Evolutionary conservation across 2,113 vertebrate species (phyloP), one percentile per base, ranked within the genome.

Genomic region (Coreoperca whiteheadi): DNA sequence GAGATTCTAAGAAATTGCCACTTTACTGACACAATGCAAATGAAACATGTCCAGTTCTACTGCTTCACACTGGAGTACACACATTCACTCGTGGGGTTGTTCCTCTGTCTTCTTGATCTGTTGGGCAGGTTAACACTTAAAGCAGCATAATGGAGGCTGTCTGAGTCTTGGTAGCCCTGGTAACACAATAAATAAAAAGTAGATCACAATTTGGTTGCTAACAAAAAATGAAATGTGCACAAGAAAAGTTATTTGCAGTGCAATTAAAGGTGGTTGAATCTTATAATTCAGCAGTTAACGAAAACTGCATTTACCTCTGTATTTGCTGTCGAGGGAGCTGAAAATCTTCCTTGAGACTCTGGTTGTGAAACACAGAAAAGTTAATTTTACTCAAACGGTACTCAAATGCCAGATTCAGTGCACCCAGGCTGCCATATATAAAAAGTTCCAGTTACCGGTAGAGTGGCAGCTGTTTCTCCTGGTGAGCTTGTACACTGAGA

Each of bases 81-180:
- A 56, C 81, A 81, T n/a, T 74, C 70, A 39, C 1, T 28, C 9
- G 6, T 2, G 4, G 28, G n/a, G n/a, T n/a, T 28, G 15, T 79
- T 8, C 6, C 6, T 16, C 43, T 74, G 64, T 11, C n/a, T 30
- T 75, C 53, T 68, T 50, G 79, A 51, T 60, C 23, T 30, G 8
- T 37, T 20, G 64, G 41, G 7, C 41, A 10, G 10, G 9, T 37
- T 51, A 8, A 12, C 18, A 18, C 8, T 67, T 48, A 67, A 18
- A 39, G 79, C 63, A 9, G 79, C 54, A 16, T 69, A 69, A 41
- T 68, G 54, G 41, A 82, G 54, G 32, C 53, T 32, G 2, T 43
- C 32, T 41, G 11, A 6, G 0, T 60, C 30, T 51, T 15, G 7
- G 30, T 43, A 14, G 56, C 50, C 50, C 53, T 56, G 46, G 5